Base-by-base conservation (phyloP, 2,888 invertebrate genomes). In the Julus scanicus region DNA sequence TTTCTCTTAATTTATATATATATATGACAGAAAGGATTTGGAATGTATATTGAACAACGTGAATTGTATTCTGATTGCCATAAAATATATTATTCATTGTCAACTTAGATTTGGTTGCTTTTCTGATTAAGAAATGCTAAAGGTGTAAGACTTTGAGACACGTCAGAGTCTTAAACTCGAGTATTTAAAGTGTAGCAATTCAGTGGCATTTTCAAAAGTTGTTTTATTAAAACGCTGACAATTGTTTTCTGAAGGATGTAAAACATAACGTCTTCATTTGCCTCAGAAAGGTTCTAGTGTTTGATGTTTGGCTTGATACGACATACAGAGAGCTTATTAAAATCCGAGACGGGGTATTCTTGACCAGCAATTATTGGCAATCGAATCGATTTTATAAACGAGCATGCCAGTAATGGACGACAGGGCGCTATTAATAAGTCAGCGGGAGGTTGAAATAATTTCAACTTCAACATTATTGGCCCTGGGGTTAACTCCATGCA, bases 371-470 rank as follows among this genome's bases (percentile, higher is more conserved):
- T 20, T 63, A 63, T 63, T 63, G 63, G 63, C 63, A 63, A 20
- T 63, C 63, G 63, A 6, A 63, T 63, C 63, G n/a, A 63, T 15
- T 63, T 63, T 63, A 63, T 63, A 63, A 63, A 63, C 20, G 20
- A 63, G 11, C n/a, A 63, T 63, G 63, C 63, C 63, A 63, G 63
- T 63, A 63, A 63, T 63, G 20, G n/a, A 20, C 20, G 63, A 63
- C 63, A 63, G 63, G 63, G 63, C 63, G 20, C 63, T 63, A 63
- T 63, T 63, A 63, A 63, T 63, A 63, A 63, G 63, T 63, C 63
- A 63, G 20, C 63, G 20, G 63, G 63, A 3, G 63, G 63, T 63
- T 63, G 15, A 63, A 15, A 63, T 63, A 63, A 63, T 63, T 63
- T 63, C 63, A 6, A 63, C 20, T 20, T 63, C 20, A 63, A 63